Conservation (phyloP, 2,888 invertebrate genomes). For the Epsilonema sp. region DNA sequence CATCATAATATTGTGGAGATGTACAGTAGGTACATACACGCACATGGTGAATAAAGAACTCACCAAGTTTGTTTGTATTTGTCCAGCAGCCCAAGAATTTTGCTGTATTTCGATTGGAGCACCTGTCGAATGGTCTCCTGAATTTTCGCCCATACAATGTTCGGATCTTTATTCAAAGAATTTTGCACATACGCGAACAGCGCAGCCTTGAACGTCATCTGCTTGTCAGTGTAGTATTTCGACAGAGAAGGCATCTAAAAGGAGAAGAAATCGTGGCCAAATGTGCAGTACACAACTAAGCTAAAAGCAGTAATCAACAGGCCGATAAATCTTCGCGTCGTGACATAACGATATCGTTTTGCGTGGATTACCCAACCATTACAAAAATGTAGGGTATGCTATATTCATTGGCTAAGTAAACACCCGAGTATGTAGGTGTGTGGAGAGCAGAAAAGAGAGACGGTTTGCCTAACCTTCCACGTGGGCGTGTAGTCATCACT, state of each 20-base stretch:
- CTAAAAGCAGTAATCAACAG: no score
- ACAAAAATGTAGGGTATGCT: slow-evolving; percentile 1
- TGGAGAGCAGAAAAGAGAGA: neutral
- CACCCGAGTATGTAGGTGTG: no score
- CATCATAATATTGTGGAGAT: no score
- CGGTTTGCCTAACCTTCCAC: slow-evolving; percentile 69
- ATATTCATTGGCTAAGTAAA: no score
- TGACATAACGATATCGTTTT: neutral
- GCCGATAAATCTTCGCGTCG: no score
- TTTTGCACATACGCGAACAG: slow-evolving; percentile 48
- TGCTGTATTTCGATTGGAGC: slow-evolving; percentile 16
- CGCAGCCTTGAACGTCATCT: slow-evolving; percentile 62
- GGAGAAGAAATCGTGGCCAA: no score
- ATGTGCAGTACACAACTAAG: no score
- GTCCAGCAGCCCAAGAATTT: slow-evolving; percentile 14
- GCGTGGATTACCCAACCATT: neutral
- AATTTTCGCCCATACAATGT: slow-evolving; percentile 55
- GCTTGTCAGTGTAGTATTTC: slow-evolving; percentile 32
- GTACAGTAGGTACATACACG: neutral
- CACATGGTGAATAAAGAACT: slow-evolving; percentile 31
- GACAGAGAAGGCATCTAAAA: slow-evolving; percentile 33
- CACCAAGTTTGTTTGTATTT: slow-evolving; percentile 33
- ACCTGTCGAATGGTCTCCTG: slow-evolving; percentile 49
- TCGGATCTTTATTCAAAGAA: slow-evolving; percentile 47
- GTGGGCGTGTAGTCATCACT: slow-evolving; percentile 80